Conservation (phyloP, 2,113 vertebrate genomes). For the Thunnus thynnus region DNA sequence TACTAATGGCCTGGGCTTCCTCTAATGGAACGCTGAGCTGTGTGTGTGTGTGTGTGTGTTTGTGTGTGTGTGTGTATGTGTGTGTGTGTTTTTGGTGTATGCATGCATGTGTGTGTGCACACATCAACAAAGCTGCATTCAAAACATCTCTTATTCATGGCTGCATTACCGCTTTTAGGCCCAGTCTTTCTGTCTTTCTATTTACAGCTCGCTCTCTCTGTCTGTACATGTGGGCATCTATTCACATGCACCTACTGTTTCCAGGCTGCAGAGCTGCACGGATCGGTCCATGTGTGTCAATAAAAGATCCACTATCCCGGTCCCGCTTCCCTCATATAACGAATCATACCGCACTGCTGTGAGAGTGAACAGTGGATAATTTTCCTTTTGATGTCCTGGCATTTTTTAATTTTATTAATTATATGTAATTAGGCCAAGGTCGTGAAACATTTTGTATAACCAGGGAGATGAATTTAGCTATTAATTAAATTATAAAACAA, state of each 20-base stretch:
- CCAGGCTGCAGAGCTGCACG: constrained; percentile 36
- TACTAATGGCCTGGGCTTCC: constrained; percentile 68
- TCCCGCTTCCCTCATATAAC: background rate
- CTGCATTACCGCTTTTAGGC: constrained; percentile 49
- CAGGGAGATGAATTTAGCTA: background rate
- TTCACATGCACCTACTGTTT: constrained; percentile 54
- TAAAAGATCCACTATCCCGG: constrained; percentile 9
- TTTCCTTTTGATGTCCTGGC: background rate
- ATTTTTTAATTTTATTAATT: too few relatives aligned
- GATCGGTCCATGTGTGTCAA: background rate
- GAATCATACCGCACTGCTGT: background rate
- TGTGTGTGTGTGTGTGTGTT: constrained; percentile 32
- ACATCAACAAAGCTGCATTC: constrained; percentile 63
- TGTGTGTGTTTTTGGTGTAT: constrained; percentile 13
- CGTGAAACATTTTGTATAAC: background rate
- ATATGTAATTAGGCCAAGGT: background rate
- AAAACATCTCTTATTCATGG: constrained; percentile 72
- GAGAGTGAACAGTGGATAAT: background rate
- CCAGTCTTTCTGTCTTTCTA: constrained; percentile 52
- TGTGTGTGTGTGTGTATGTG: constrained; percentile 40
- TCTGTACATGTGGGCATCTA: constrained; percentile 46
- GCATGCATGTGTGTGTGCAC: background rate
- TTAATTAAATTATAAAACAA: background rate
- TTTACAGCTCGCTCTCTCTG: constrained; percentile 58
- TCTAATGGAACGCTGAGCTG: constrained; percentile 73